Evolutionary conservation across 2,113 vertebrate species (phyloP).

Genomic region (Sakesphorus luctuosus): DNA sequence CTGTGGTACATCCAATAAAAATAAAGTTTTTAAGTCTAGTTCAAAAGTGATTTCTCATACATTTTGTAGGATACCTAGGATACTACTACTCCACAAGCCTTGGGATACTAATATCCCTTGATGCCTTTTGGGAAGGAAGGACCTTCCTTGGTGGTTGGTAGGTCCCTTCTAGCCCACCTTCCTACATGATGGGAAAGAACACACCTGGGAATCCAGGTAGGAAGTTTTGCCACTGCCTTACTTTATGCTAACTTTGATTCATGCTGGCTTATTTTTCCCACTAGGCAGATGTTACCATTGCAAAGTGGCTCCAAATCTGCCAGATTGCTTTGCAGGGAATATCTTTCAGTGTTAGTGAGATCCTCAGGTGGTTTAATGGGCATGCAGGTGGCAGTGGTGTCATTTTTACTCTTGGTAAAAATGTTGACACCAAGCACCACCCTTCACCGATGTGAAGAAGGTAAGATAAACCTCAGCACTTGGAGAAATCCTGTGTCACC

Average conservation of each 20-base stretch:
- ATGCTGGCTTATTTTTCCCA: background rate
- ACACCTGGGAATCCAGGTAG: rapidly evolving
- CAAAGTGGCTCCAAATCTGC: background rate
- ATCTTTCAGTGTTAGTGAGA: background rate
- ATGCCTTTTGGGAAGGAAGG: background rate
- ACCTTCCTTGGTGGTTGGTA: background rate
- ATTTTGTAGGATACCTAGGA: background rate
- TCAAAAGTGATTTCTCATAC: background rate
- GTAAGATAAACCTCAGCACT: background rate
- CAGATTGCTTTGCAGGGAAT: background rate
- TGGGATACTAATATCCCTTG: background rate
- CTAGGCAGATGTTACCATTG: background rate
- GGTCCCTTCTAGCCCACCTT: background rate
- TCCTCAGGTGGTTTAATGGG: background rate
- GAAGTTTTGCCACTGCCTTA: background rate
- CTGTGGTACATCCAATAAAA: background rate
- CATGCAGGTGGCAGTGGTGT: background rate
- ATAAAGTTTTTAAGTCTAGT: background rate
- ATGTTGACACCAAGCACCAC: background rate
- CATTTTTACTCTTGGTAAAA: background rate
- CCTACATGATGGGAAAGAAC: background rate
- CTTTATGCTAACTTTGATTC: background rate
- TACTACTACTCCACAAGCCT: rapidly evolving
- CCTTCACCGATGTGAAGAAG: background rate
- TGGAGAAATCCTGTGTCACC: background rate